Evolutionary conservation across 1,140 invertebrate genomes (phyloP), one percentile per base, ranked within the genome.

Genomic region (Diorhabda carinulata): DNA sequence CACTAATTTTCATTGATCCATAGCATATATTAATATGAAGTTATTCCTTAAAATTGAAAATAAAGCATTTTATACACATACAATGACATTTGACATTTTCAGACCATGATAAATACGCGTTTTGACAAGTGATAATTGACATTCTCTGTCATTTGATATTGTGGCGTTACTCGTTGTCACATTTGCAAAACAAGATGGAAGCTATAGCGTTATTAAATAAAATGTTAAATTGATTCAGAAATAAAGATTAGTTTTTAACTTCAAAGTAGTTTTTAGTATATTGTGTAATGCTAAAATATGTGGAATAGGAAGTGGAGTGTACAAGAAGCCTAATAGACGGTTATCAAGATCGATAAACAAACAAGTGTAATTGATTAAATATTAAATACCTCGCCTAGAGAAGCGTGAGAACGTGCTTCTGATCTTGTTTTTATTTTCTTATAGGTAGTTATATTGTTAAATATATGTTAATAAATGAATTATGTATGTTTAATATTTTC

Each of bases 381-480:
- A 52, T 52, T 61, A 41, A 41, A 61, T 40, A 40, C 8, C 9
- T 61, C 59, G 42, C 59, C 59, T 10, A 2, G 4, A 10, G 9
- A 61, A 25, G 25, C 25, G 25, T 3, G 47, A 2, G 47, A 52
- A 52, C 47, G 47, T 52, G 47, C 6, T 52, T 52, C n/a, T 52
- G 47, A n/a, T 61, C 4, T 61, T 8, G 9, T 40, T 41, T 41
- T 40, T 41, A 41, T 61, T 40, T 43, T 8, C 59, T 7, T 57
- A 57, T 52, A 52, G 47, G 47, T 52, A 52, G 57, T 61, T 61
- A 41, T 41, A 41, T 52, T 52, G 47, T 52, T 52, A 52, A n/a
- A 52, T 52, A 8, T 52, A n/a, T 52, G 47, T 52, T 8, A 3
- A 52, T 4, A 6, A 52, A 52, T 52, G n/a, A 4, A 52, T 57